Percentiles rank a stretch among this genome's conserved stretches.
phyloP scores from a whole-genome alignment of 2,888 invertebrate species.

The Sminthurinus aureus region DNA sequence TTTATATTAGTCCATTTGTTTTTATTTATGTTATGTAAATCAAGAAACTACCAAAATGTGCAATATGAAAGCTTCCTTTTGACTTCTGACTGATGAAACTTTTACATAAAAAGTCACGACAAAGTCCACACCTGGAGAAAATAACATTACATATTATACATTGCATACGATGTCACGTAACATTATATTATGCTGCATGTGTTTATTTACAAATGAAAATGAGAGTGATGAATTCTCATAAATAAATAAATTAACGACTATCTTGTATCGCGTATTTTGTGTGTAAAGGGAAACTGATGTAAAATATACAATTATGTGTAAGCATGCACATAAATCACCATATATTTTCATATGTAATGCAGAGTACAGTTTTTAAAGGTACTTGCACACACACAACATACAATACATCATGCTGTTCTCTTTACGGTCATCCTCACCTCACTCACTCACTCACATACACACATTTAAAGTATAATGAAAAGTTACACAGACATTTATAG shows the following conservation, averaged over 20 bases:
- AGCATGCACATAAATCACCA: slow-evolving; percentile 18
- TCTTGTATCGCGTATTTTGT: background rate
- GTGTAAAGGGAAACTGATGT: background rate
- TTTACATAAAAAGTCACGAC: too few species aligned
- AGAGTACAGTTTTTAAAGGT: background rate
- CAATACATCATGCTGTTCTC: background rate
- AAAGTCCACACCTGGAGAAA: slow-evolving; percentile 10
- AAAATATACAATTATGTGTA: background rate
- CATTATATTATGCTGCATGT: background rate
- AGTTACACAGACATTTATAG: background rate
- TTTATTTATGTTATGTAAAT: too few species aligned
- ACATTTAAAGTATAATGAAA: background rate
- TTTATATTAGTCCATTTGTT: too few species aligned
- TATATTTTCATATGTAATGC: slow-evolving; percentile 6
- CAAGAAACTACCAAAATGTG: too few species aligned
- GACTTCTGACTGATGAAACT: too few species aligned
- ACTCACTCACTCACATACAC: background rate
- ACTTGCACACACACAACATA: background rate
- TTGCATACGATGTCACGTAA: background rate
- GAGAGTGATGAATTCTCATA: background rate
- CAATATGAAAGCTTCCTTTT: too few species aligned
- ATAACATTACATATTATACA: background rate
- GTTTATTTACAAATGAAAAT: background rate
- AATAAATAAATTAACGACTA: background rate
- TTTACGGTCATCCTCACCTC: background rate